Evolutionary conservation across 2,888 invertebrate genomes (phyloP), one percentile per base, ranked within the genome.

Genomic region (Hydrotaea cyrtoneurina): DNA sequence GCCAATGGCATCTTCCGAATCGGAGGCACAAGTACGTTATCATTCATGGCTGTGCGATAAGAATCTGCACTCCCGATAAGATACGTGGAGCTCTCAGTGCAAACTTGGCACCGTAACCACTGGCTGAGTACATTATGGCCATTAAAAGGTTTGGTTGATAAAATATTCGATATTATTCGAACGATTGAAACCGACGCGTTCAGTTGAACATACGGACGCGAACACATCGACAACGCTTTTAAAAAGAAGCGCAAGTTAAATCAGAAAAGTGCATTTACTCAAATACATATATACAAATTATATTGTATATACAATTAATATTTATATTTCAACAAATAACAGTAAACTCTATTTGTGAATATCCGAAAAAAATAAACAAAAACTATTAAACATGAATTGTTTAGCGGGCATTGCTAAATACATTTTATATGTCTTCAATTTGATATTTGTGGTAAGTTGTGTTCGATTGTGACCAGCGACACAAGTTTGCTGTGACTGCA

Each of bases 371-470:
- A 31, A 43, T 4, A 43, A 31, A 31, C 31, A 39, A 39, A 46
- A 50, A 15, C 50, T 15, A 46, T 46, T 21, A 66, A 46, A 46
- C 86, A 91, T 91, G 91, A 90, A 91, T 87, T 91, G 91, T 77
- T 39, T 90, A 59, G 89, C 89, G 73, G 83, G 89, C 55, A 89
- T 87, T 81, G 86, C 91, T 31, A 91, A 91, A 89, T 92, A 91
- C 86, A 83, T 92, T 72, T 80, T 91, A 78, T 91, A 90, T 88
- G 78, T 91, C 39, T 89, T 91, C 55, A 91, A 91, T 88, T 73
- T 92, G 72, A 72, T 91, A 66, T 92, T 92, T 88, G 85, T 92
- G 89, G 91, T 91, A 88, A 91, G 91, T 90, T 92, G 91, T 90
- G 71, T 21, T 15, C 7, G 11, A 39, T 13, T 36, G 36, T 36